These are phyloP conservation scores for Nebria ingens DNA, from an alignment of 1,140 invertebrate genomes.

Conservation along the genomic window DNA sequence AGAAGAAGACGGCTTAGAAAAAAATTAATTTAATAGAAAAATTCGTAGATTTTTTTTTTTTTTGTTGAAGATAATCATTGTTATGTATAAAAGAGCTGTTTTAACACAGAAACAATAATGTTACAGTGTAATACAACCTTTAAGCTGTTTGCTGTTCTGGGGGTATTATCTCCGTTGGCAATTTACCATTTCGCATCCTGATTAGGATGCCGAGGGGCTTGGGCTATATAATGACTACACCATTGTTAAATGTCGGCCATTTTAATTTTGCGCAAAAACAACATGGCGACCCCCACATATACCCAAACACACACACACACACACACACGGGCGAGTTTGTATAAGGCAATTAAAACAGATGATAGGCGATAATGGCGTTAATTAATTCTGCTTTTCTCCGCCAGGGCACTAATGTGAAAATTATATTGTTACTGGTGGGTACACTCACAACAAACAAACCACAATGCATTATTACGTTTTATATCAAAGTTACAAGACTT, in stretches of 20 bases:
- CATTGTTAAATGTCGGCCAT: conserved; percentile 31
- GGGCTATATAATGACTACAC: conserved; percentile 32
- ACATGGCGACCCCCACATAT: conserved; percentile 34
- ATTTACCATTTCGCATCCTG: conserved; percentile 36
- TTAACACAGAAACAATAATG: too few species aligned
- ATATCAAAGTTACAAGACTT: too few species aligned
- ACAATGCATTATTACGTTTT: too few species aligned
- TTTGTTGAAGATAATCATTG: too few species aligned
- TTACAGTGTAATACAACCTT: background rate
- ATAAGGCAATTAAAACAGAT: conserved; percentile 36
- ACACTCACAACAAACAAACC: too few species aligned
- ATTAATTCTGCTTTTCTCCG: conserved; percentile 37
- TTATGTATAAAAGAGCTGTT: too few species aligned
- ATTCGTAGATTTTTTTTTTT: too few species aligned
- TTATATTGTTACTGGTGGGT: conserved; percentile 38
- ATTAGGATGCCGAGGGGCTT: too few species aligned
- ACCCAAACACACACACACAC: too few species aligned
- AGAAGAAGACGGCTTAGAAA: too few species aligned
- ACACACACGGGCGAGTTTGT: too few species aligned
- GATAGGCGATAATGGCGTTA: conserved; percentile 38
- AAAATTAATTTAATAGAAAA: too few species aligned
- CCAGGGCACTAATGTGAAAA: conserved; percentile 35
- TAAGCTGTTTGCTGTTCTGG: background rate
- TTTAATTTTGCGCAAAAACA: conserved; percentile 37
- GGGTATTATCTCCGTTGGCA: conserved; percentile 19